These are phyloP conservation scores for Alaudala cheleensis DNA, from an alignment of 2,113 vertebrate species.

Conservation along the genomic window DNA sequence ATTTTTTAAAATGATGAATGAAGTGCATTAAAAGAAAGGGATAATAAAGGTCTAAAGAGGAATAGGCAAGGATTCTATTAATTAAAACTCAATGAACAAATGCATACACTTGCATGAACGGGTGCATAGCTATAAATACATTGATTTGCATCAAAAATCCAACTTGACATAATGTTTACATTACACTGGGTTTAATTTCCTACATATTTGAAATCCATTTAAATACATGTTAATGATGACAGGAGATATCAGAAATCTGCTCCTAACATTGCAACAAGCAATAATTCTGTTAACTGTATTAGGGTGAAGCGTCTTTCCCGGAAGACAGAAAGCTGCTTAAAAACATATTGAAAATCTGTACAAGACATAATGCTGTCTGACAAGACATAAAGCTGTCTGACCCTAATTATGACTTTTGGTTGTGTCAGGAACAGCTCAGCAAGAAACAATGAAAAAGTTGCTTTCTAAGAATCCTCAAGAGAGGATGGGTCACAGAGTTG, in stretches of 20 bases:
- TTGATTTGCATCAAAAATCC: background rate
- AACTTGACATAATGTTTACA: background rate
- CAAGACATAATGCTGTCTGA: background rate
- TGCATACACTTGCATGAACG: background rate
- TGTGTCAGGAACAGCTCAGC: background rate
- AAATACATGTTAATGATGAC: background rate
- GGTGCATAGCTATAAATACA: background rate
- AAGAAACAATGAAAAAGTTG: background rate
- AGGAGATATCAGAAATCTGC: background rate
- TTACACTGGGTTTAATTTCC: background rate
- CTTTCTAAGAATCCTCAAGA: background rate
- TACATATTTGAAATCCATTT: background rate
- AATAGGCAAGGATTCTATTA: slow-evolving; percentile 42
- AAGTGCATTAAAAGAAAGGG: slow-evolving; percentile 51
- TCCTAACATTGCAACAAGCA: background rate
- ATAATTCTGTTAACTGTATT: background rate
- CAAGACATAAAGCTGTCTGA: background rate
- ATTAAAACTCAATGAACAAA: slow-evolving; percentile 39
- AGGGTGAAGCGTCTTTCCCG: background rate
- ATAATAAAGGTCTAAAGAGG: slow-evolving; percentile 50
- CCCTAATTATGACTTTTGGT: background rate
- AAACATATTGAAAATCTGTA: background rate
- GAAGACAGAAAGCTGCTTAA: background rate
- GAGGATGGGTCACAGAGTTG: background rate
- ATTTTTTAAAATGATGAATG: slow-evolving; percentile 79